Base-by-base conservation (phyloP, 1,140 invertebrate species). In the Macrobrachium nipponense region DNA sequence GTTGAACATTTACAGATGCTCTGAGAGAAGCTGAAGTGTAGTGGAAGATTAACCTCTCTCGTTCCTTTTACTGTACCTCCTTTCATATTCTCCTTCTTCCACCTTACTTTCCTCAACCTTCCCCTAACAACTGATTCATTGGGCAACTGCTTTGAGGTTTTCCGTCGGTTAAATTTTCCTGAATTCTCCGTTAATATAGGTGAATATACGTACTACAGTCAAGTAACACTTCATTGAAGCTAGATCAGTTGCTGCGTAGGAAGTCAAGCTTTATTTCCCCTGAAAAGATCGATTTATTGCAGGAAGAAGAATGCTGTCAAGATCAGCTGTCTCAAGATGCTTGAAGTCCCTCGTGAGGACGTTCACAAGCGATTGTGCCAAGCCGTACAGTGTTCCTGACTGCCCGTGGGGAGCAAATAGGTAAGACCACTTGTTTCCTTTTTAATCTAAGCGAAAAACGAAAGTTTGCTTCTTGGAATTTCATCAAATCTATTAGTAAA, bases 301-400 rank as follows among this genome's bases (percentile, higher is more conserved):
- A 43, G 44, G 78, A 51, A 15, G n/a, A n/a, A 23, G 20, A 44
- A 80, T 64, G 62, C 58, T 23, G 62, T 18, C 62, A 14, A 60
- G 64, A n/a, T 44, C 78, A 51, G 78, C 62, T 51, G 51, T 51
- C 5, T 5, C n/a, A 36, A 66, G 59, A 12, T 62, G 15, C 7
- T 27, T 27, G 18, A 36, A 44, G 15, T 44, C 51, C 8, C 43
- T 68, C 36, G 43, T 14, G 5, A 51, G 78, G 20, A 4, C 61
- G 8, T 80, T 80, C 20, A 68, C 78, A n/a, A 20, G 14, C 17
- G 20, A 8, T 20, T 68, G 17, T 36, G 60, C 78, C 61, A 80
- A 68, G 12, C 78, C 78, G 5, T 80, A 80, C 62, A 80, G 36
- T 27, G 78, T 80, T 10, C 78, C 78, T 44, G 62, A 80, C 10